Base-by-base conservation (phyloP, 64 coral and sea anemone genomes). In the Hydrozoanthus tunicans region DNA sequence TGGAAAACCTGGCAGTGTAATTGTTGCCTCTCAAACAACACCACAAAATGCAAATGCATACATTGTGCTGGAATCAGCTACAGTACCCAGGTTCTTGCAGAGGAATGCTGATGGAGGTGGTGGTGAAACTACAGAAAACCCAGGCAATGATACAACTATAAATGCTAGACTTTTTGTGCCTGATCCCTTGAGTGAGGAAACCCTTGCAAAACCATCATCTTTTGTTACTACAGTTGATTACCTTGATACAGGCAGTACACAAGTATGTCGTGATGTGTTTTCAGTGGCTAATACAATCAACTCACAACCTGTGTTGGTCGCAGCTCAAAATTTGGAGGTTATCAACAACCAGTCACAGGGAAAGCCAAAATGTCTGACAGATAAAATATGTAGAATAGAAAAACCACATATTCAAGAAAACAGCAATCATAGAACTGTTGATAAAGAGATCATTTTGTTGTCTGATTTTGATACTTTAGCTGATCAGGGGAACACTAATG, bases 121-220 rank as follows among this genome's bases (percentile, higher is more conserved):
- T 14, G 64, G 24, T 56, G 51, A 86, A 58, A 86, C 20, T 7
- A 9, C 7, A 53, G 68, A 58, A 72, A 58, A 23, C 73, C 68
- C 7, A 58, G 26, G 25, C 73, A 58, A 9, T 27, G 58, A 53
- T 72, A 23, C 83, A 73, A 57, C 67, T 26, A 72, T 73, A 58
- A 86, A 86, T 73, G 83, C 83, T 72, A 71, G 83, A 86, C 67
- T 86, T 25, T 58, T 86, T 86, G 53, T 86, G 7, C 15, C 81
- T 14, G 81, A 32, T 17, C 4, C 62, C 4, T 53, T 51, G 51
- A n/a, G 59, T 67, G 63, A 24, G 8, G 32, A 60, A 55, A 67
- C 62, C 5, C 61, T 62, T 81, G 61, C 61, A 8, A 81, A 81
- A 62, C 51, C 81, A 23, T 0, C 81, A 23, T 13, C 81, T 64